Base-by-base conservation (phyloP, 2,888 invertebrate species). In the Lithophane semibrunnea region DNA sequence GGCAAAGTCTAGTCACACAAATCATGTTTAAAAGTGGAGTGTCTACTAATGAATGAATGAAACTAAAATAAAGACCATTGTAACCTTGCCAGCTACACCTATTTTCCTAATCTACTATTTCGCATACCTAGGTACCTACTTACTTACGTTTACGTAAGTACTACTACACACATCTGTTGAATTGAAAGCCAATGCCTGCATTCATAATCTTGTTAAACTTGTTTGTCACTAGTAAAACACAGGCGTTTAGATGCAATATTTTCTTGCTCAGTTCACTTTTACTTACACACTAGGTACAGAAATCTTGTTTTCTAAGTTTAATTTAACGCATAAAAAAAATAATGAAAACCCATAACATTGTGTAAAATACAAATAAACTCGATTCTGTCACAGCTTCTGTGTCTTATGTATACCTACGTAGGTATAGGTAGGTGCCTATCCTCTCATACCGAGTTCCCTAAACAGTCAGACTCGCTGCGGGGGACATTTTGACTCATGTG, bases 401-500 rank as follows among this genome's bases (percentile, higher is more conserved):
- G 18, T 64, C 7, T 24, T 13, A 24, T 29, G 0, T 70, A 44
- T 8, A 44, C 21, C 3, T 16, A 56, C 16, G 1, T 61, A 52
- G 0, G 1, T 52, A 69, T 13, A 37, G 29, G 18, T 61, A 58
- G 13, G n/a, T 12, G 13, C 5, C 5, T 54, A 79, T 42, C 13
- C 65, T 66, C 75, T 29, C 67, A 66, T 65, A 84, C 16, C 13
- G 52, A 49, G 82, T 80, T 83, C 83, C 79, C 73, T 66, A 81
- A 84, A 75, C 77, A 73, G 72, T 77, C 64, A 68, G 61, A 79
- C 70, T 75, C 91, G 81, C 84, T 73, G 90, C 89, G 90, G 92
- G 91, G 88, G 91, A 82, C 86, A 80, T 82, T 82, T 80, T 89
- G 85, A 86, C 75, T 86, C 89, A 88, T 79, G 56, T 78, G 77